Conservation (phyloP, 2,797 vertebrate genomes). For the Enteromius thamalakanensis region DNA sequence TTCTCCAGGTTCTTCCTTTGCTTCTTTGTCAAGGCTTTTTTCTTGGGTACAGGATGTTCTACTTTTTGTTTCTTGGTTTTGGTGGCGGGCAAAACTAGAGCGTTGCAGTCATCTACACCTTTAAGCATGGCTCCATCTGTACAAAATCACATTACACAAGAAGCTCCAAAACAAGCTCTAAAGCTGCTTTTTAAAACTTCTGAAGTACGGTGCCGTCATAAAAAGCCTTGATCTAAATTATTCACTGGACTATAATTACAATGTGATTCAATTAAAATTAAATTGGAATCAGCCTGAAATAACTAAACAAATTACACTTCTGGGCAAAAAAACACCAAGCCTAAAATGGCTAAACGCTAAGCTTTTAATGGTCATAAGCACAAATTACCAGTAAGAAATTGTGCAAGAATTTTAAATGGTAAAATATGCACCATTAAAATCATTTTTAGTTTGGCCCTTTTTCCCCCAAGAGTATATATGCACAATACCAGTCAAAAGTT, state of each 20-base stretch:
- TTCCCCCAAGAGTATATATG: not conserved
- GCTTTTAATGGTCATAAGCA: not conserved
- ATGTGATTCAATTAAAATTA: not conserved
- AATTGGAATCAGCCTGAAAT: not conserved
- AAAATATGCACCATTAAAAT: not conserved
- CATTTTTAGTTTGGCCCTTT: not conserved
- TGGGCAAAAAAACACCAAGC: not conserved
- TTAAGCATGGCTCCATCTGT: constrained; percentile 80
- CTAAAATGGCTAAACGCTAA: not conserved
- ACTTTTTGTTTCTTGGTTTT: constrained; percentile 80
- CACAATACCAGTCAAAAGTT: too few relatives aligned
- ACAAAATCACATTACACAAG: not conserved
- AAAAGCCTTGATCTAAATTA: not conserved
- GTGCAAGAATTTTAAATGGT: not conserved
- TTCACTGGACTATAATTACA: not conserved
- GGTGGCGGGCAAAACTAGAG: constrained; percentile 84
- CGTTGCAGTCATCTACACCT: constrained; percentile 89
- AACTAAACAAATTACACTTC: not conserved
- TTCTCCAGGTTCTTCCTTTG: constrained; percentile 89
- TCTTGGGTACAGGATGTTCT: constrained; percentile 64
- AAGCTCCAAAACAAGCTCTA: not conserved
- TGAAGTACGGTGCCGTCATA: not conserved
- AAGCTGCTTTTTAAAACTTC: not conserved
- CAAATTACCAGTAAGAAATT: not conserved
- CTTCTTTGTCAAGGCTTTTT: constrained; percentile 87